Evolutionary conservation across 2,113 vertebrate genomes (phyloP).

Genomic region (Hystrix brachyura): DNA sequence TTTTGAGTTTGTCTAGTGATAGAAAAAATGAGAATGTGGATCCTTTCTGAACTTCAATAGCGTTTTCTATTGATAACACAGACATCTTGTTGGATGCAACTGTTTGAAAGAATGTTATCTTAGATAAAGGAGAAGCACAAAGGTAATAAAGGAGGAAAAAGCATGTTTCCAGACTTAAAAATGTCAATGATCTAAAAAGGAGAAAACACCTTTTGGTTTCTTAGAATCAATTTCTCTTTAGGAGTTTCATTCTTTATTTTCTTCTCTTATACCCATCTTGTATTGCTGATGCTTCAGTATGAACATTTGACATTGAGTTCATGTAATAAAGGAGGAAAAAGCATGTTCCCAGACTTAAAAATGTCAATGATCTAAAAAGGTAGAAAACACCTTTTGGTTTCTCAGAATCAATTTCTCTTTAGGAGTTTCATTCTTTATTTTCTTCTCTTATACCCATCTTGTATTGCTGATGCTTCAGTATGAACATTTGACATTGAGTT

Average conservation of each 20-base stretch:
- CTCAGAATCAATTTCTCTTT: background rate
- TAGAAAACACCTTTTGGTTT: background rate
- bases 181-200: background rate
- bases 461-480: background rate
- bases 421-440: background rate
- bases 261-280: background rate
- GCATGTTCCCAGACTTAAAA: background rate
- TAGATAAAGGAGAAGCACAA: background rate
- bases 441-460: background rate
- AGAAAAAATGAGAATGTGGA: background rate
- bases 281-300: background rate
- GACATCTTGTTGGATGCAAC: background rate
- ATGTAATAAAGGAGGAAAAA: conserved; percentile 9
- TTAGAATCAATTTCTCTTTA: background rate
- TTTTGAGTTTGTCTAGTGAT: conserved; percentile 25
- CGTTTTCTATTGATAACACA: conserved; percentile 53
- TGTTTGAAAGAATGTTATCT: background rate
- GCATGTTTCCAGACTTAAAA: background rate
- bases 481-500: background rate
- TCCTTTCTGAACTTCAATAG: background rate
- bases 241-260: background rate
- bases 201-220: background rate
- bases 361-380: background rate
- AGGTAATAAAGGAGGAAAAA: background rate
- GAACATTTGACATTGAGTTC: background rate